These are phyloP conservation scores for Hypanus sabinus DNA, from an alignment of 2,113 vertebrate species.

Conservation along the genomic window DNA sequence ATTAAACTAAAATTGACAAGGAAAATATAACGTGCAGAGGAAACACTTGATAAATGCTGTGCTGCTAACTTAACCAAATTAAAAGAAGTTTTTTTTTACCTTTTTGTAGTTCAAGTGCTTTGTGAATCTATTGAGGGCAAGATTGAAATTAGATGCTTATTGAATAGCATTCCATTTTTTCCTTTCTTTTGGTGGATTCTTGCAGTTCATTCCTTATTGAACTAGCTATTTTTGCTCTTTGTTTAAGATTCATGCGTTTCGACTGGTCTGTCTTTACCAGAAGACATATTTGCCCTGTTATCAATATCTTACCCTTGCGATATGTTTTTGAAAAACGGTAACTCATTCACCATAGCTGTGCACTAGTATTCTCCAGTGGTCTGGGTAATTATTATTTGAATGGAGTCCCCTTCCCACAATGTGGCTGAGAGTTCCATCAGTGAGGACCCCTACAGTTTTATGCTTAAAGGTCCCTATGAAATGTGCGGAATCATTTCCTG, in stretches of 20 bases:
- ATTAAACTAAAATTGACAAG: background rate
- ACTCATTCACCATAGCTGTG: background rate
- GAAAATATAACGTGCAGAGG: background rate
- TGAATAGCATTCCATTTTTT: background rate
- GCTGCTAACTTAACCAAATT: background rate
- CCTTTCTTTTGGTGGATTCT: background rate
- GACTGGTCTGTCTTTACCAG: background rate
- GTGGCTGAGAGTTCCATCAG: background rate
- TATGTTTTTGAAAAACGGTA: background rate
- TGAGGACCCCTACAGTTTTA: background rate
- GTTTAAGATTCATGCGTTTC: background rate
- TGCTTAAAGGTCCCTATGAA: background rate
- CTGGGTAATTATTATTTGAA: background rate
- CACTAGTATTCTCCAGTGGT: background rate
- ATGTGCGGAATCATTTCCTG: background rate
- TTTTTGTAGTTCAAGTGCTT: background rate
- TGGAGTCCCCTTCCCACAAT: background rate
- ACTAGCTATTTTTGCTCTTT: background rate
- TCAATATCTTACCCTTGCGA: background rate
- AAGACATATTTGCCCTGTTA: background rate
- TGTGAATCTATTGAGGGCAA: no score
- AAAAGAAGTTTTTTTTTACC: background rate
- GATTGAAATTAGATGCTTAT: no score
- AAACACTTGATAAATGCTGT: background rate
- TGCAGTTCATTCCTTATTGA: background rate